Base-by-base conservation (phyloP, 2,888 invertebrate species). In the Lochmaea crataegi region DNA sequence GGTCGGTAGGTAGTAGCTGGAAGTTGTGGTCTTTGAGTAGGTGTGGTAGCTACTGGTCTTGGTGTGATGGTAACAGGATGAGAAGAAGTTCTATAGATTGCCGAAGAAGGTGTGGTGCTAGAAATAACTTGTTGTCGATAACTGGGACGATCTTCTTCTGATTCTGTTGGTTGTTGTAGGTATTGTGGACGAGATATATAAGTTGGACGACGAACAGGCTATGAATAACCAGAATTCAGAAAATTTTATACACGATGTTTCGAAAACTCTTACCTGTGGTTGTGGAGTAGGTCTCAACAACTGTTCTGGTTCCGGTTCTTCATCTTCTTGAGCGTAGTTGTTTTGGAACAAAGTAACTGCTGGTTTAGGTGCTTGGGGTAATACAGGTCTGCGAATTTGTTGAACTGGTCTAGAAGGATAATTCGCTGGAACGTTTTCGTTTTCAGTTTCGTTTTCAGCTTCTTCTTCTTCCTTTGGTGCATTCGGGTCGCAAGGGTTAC, bases 401-500 rank as follows among this genome's bases (percentile, higher is more conserved):
- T 87, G 83, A 45, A 87, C 81, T 4, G 87, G 92, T 86, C 89
- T 89, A 82, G 88, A 89, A 80, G 88, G 94, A 79, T 90, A 90
- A 81, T 91, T 91, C 11, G 89, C 91, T 42, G 93, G 92, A 79
- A 92, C 91, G 71, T 91, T 90, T 80, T 92, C 92, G 73, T 91
- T 90, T 73, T 88, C 88, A 74, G 84, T 83, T 75, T 87, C 88
- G 73, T 85, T 84, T 45, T 87, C 88, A 14, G 87, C 85, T 87
- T 89, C 60, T 11, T 68, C 66, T 48, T 90, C 89, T 18, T 91
- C 92, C 77, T 92, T 90, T 0, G 92, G 92, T n/a, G 93, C 93
- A 86, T 94, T 94, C 9, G 94, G 94, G 83, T 95, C 94, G 84
- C 95, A 95, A 0, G 94, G 94, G 85, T 95, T 94, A 22, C 95